These are phyloP conservation scores for Stenodera caucasica DNA, from an alignment of 2,888 invertebrate species.

Conservation along the genomic window DNA sequence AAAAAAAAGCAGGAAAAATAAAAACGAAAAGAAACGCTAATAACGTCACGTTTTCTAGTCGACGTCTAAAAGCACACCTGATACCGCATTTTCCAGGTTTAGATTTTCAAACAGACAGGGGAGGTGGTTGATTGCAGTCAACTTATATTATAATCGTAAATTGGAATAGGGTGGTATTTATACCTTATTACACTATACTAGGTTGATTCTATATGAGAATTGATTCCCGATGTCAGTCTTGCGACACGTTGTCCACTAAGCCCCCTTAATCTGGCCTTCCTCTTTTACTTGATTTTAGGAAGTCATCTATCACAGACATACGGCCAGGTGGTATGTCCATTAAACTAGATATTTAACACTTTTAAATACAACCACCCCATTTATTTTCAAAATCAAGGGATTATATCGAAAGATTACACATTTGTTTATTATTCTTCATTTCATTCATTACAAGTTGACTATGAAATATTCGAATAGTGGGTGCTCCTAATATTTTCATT, in stretches of 20 bases:
- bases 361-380: neutral
- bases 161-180: slow-evolving; percentile 16
- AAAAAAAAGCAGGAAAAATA: no score
- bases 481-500: no score
- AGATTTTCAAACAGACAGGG: slow-evolving; percentile 9
- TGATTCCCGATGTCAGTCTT: slow-evolving; percentile 49
- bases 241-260: slow-evolving; percentile 52
- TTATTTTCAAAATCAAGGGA: neutral
- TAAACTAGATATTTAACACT: slow-evolving; percentile 36
- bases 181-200: no score
- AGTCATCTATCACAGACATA: slow-evolving; percentile 56
- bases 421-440: neutral
- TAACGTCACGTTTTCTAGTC: slow-evolving; percentile 49
- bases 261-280: slow-evolving; percentile 56
- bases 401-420: neutral
- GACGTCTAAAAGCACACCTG: slow-evolving; percentile 44
- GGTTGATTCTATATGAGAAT: slow-evolving; percentile 32
- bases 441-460: no score
- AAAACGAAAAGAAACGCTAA: slow-evolving; percentile 39
- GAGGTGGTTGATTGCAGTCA: slow-evolving; percentile 33
- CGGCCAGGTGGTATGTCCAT: slow-evolving; percentile 53
- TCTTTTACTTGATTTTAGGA: slow-evolving; percentile 52
- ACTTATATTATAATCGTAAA: neutral
- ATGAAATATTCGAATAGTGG: no score
- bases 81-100: slow-evolving; percentile 37